Evolutionary conservation across 2,113 vertebrate species (phyloP).

Genomic region (Phaethon lepturus): DNA sequence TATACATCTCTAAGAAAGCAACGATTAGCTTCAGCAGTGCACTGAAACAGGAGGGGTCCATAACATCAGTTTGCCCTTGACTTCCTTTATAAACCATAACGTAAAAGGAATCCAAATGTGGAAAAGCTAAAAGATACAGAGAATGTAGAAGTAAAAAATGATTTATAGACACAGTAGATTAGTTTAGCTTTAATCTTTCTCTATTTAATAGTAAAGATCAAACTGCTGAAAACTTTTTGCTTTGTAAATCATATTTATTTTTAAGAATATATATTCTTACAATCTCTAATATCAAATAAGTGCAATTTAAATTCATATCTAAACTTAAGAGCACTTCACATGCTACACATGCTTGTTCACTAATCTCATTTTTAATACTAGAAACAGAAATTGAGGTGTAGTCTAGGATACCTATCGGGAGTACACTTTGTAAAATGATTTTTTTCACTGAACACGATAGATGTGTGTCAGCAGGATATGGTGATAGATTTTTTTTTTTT

Average conservation of each 20-base stretch:
- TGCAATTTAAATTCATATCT: neutral
- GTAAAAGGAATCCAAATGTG: neutral
- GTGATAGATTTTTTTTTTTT: neutral
- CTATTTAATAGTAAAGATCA: neutral
- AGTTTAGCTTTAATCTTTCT: neutral
- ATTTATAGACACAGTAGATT: neutral
- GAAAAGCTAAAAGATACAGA: neutral
- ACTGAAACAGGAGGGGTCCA: neutral
- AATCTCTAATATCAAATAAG: neutral
- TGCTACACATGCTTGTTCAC: neutral
- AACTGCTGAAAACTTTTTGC: neutral
- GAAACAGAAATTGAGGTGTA: neutral
- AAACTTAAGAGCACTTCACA: neutral
- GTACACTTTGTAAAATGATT: neutral
- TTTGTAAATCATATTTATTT: neutral
- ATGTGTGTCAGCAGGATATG: neutral
- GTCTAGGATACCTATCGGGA: neutral
- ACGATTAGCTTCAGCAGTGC: neutral
- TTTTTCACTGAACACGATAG: neutral
- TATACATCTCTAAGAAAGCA: slow-evolving; percentile 30
- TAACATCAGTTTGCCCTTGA: neutral
- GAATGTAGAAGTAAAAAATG: neutral
- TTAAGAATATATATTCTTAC: neutral
- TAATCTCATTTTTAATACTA: neutral
- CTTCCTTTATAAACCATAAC: slow-evolving; percentile 4